Base-by-base conservation (phyloP, 2,888 invertebrate species). In the Sphaeridia pumilis region DNA sequence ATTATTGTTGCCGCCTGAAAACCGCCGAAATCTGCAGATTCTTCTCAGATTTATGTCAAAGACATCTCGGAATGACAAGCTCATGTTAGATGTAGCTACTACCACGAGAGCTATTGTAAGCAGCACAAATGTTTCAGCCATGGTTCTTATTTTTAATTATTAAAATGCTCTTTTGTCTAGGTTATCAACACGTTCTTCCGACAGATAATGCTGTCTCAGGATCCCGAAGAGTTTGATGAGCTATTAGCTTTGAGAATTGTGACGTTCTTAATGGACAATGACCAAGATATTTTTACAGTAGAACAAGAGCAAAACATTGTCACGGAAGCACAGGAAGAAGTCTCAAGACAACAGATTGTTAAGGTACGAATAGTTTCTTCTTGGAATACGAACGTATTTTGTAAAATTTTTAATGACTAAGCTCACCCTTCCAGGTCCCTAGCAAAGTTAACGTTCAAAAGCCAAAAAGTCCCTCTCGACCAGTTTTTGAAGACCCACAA, bases 181-280 rank as follows among this genome's bases (percentile, higher is more conserved):
- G 58, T 60, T 26, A 59, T 63, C 41, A 63, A 63, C 44, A 56
- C 59, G 7, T 63, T 63, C 44, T 63, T 59, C 55, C 49, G 55
- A 10, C 45, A 41, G 3, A 58, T 63, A 35, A 46, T 63, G 14
- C 51, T 48, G 17, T 59, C 54, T 10, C 28, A 49, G 3, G 57
- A 60, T 26, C 26, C 47, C 3, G 26, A 44, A 2, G 60, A 63
- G 49, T 63, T 58, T 46, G 63, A 63, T 31, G 63, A 63, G 41
- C 49, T 63, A 2, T 45, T 63, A 21, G 60, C 60, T 4, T 47
- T 63, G 7, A 48, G 60, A 26, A 63, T 63, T 41, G 59, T 59
- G 1, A 63, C 63, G 1, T 63, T 63, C 34, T 42, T 63, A 42
- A 60, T 63, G 56, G 63, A 63, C 46, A 60, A 63, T 50, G 59